Conservation (phyloP, 2,797 vertebrate genomes). For the Tachyglossus aculeatus region DNA sequence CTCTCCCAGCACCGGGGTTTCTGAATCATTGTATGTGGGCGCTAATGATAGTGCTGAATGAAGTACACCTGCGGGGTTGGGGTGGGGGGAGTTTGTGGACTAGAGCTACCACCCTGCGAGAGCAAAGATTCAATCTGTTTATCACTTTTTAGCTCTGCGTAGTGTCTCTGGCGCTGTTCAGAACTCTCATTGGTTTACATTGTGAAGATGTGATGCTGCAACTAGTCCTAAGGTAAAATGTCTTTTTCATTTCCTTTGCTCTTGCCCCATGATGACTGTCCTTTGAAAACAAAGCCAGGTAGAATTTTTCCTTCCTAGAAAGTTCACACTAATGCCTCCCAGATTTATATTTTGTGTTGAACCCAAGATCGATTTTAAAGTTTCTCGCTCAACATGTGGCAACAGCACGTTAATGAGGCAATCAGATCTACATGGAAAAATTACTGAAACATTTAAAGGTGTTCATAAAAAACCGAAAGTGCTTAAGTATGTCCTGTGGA, state of each 20-base stretch:
- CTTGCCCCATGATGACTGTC: not conserved
- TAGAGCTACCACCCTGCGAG: slow-evolving; percentile 8
- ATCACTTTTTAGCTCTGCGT: slow-evolving; percentile 85
- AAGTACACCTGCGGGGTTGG: slow-evolving; percentile 15
- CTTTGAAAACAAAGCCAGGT: not conserved
- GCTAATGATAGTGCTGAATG: too few species aligned
- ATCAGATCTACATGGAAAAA: too few species aligned
- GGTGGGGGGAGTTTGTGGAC: not conserved
- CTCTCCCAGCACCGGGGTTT: too few species aligned
- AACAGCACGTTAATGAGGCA: too few species aligned
- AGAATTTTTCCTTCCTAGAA: not conserved
- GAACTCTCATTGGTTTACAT: slow-evolving; percentile 91
- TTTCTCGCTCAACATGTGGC: not conserved
- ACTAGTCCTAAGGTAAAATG: slow-evolving; percentile 89
- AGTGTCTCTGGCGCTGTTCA: slow-evolving; percentile 94
- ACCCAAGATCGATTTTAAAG: slow-evolving; percentile 18
- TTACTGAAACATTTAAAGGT: too few species aligned
- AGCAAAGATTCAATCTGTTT: slow-evolving; percentile 43
- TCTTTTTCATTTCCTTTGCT: slow-evolving; percentile 2
- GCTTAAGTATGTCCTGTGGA: too few species aligned
- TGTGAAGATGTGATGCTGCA: slow-evolving; percentile 99
- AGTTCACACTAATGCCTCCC: not conserved
- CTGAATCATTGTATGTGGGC: too few species aligned
- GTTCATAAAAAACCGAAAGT: too few species aligned
- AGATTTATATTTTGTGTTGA: slow-evolving; percentile 1